phyloP scores from a whole-genome alignment of 2,797 vertebrate species.

The Microctenopoma lineatum region DNA sequence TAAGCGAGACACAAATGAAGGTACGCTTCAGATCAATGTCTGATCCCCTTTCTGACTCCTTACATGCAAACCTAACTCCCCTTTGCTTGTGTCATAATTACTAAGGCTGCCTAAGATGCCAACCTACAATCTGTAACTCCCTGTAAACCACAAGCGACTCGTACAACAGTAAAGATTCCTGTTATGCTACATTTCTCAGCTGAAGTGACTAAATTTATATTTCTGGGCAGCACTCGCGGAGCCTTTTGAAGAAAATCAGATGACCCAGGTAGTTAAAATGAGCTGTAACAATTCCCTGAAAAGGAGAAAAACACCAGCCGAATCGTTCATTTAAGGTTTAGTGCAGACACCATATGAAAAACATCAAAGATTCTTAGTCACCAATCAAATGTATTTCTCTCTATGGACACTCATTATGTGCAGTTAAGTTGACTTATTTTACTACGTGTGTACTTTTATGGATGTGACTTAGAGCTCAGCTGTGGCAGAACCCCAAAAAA shows the following conservation, averaged over 20 bases:
- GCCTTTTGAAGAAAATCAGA: not conserved
- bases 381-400: conserved; percentile 7
- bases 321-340: not conserved
- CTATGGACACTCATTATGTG: conserved; percentile 11
- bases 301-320: not conserved
- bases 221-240: not conserved
- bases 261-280: not conserved
- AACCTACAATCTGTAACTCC: too few species aligned
- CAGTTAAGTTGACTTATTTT: conserved; percentile 54
- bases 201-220: not conserved
- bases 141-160: too few species aligned
- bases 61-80: too few species aligned
- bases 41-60: too few species aligned
- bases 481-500: conserved; percentile 63
- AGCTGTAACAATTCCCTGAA: not conserved
- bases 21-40: too few species aligned
- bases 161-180: too few species aligned
- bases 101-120: too few species aligned
- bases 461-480: conserved; percentile 39
- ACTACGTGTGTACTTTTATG: conserved; percentile 53
- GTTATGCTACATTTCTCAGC: not conserved
- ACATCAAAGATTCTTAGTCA: not conserved
- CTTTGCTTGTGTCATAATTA: too few species aligned
- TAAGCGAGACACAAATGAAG: too few species aligned
- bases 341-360: not conserved